phyloP scores from a whole-genome alignment of 2,888 invertebrate species.

The Acholoe squamosa region DNA sequence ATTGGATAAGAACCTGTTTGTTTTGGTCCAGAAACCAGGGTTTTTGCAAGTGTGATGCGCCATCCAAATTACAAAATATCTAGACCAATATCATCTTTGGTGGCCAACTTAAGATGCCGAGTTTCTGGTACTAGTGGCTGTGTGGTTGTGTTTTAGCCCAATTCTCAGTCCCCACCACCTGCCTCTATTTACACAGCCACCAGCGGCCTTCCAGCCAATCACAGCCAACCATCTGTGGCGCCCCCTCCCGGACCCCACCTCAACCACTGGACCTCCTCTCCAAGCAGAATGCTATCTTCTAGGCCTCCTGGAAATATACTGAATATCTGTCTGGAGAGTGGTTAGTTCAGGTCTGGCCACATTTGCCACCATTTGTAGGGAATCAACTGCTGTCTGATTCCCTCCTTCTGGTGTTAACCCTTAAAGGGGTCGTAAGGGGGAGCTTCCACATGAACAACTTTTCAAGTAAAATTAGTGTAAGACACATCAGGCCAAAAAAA shows the following conservation, averaged over 20 bases:
- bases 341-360: neutral
- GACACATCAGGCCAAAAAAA: too few species aligned
- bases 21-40: too few species aligned
- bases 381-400: constrained; percentile 1
- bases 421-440: too few species aligned
- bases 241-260: neutral
- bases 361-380: constrained; percentile 15
- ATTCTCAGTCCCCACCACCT: constrained; percentile 25
- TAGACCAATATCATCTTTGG: too few species aligned
- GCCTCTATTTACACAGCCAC: constrained; percentile 50
- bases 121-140: neutral
- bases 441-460: too few species aligned
- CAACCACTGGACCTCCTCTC: neutral
- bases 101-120: neutral
- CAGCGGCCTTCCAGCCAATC: constrained; percentile 37
- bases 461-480: too few species aligned
- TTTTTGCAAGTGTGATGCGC: too few species aligned
- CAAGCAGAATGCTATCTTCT: neutral
- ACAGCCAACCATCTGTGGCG: neutral
- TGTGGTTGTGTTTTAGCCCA: neutral
- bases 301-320: too few species aligned
- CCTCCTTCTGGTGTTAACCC: constrained; percentile 15
- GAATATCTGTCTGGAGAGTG: neutral
- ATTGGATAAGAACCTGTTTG: too few species aligned
- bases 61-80: too few species aligned